phyloP scores from a whole-genome alignment of 2,113 vertebrate genomes.

The Myotis brandtii region DNA sequence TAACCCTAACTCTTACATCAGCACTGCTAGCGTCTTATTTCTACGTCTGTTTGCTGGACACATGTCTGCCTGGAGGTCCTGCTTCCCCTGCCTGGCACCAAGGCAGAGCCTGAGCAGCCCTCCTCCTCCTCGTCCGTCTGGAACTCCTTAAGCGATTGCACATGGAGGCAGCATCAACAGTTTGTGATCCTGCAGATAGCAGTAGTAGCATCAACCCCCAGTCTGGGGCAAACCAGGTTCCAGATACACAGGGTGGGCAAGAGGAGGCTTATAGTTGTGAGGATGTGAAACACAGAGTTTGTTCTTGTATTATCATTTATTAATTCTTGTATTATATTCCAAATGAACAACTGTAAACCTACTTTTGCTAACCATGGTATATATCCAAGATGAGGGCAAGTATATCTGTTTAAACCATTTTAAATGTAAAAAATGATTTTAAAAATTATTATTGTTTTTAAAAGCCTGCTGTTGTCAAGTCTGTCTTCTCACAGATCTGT shows the following conservation, averaged over 20 bases:
- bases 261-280: background rate
- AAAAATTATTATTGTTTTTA: background rate
- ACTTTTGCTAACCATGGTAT: background rate
- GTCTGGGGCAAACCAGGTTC: background rate
- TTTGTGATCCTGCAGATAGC: background rate
- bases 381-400: too few relatives aligned
- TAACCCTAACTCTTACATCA: background rate
- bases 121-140: background rate
- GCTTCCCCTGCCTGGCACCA: background rate
- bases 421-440: background rate
- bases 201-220: too few relatives aligned
- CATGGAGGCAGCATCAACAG: background rate
- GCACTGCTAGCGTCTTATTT: background rate
- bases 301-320: too few relatives aligned
- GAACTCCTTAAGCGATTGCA: background rate
- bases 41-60: background rate
- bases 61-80: background rate
- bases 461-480: background rate
- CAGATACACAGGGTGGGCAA: background rate
- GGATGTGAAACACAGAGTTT: too few relatives aligned
- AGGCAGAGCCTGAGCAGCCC: background rate
- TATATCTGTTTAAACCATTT: background rate
- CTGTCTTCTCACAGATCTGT: conserved; percentile 42
- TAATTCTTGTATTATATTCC: too few relatives aligned
- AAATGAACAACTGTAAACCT: background rate